phyloP scores from a whole-genome alignment of 2,113 vertebrate species.

The Pedetes capensis region DNA sequence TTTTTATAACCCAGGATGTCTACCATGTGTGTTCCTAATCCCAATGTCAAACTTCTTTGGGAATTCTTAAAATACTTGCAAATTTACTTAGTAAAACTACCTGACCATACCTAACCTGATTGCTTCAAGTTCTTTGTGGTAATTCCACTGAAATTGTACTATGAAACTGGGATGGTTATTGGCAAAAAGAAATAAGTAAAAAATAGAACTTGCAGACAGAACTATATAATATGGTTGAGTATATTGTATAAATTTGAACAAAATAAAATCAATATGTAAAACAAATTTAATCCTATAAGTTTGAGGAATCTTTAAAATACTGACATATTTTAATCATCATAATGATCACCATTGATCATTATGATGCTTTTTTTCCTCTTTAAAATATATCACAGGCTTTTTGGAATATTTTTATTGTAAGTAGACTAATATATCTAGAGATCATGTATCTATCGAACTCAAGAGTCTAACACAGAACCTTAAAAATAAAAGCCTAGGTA shows the following conservation, averaged over 20 bases:
- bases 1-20: background rate
- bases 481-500: background rate
- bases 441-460: conserved; percentile 23
- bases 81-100: conserved; percentile 25
- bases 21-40: background rate
- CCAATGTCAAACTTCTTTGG: background rate
- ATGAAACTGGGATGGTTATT: background rate
- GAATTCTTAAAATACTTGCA: background rate
- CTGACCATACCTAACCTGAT: background rate
- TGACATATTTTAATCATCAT: background rate
- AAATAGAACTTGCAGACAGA: background rate
- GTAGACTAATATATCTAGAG: conserved; percentile 8
- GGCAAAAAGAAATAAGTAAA: background rate
- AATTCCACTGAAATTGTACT: background rate
- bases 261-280: conserved; percentile 50
- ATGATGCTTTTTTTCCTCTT: conserved; percentile 15
- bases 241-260: background rate
- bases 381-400: conserved; percentile 40
- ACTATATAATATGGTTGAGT: background rate
- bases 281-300: conserved; percentile 16
- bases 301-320: conserved; percentile 40
- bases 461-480: conserved; percentile 45
- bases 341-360: background rate
- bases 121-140: background rate
- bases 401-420: conserved; percentile 1